Evolutionary conservation across 2,888 invertebrate genomes (phyloP), one percentile per base, ranked within the genome.

Genomic region (Ochropacha duplaris): DNA sequence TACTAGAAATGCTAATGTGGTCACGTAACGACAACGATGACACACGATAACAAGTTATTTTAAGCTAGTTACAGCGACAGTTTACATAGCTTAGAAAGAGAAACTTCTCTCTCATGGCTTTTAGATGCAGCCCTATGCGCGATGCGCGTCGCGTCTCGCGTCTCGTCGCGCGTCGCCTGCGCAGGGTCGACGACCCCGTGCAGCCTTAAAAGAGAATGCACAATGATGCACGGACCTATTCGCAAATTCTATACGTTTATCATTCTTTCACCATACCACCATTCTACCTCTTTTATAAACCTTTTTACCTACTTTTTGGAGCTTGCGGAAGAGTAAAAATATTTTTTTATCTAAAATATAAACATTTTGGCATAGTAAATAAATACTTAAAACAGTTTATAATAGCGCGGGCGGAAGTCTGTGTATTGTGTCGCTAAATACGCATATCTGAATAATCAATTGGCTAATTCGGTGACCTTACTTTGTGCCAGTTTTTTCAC

Each of bases 171-270:
- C 56, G 57, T 66, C 58, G 59, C 34, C 34, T 6, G 54, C 55
- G 58, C 54, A 50, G 54, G 62, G 49, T 78, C 79, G 59, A 50
- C 70, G 76, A 81, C 76, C 74, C 69, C 61, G 58, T 59, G 56
- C 64, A 72, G 72, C 61, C 68, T 65, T 67, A 60, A 62, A 74
- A 65, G 78, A 76, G 87, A 86, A 89, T 88, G 84, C 85, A 85
- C 80, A 86, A 84, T 83, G 84, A 86, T 86, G 84, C 80, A 75
- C 76, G 64, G 64, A 68, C 71, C 71, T 74, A 73, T 62, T 60
- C 69, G 76, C 68, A 76, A 81, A 81, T 78, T 66, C 73, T 73
- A 76, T 77, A 75, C 69, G 72, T 78, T 71, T 72, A 72, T 76
- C 66, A n/a, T 69, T 73, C 72, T 70, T 76, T 68, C 60, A 58